phyloP scores from a whole-genome alignment of 2,113 vertebrate genomes.

The Notiomystis cincta region DNA sequence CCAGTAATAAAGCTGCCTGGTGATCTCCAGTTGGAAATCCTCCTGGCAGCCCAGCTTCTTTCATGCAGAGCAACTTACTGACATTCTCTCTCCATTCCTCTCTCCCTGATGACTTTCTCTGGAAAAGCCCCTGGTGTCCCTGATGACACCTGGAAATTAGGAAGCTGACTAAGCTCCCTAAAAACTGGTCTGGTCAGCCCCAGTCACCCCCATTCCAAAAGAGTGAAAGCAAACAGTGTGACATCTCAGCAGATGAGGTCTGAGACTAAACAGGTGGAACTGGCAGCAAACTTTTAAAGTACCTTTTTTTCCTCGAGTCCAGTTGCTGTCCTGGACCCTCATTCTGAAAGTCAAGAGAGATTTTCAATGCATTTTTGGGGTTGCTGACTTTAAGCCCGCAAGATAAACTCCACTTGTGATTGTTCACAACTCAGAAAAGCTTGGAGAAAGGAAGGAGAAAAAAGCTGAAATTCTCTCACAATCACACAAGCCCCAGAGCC shows the following conservation, averaged over 20 bases:
- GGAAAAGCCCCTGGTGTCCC: too few species aligned
- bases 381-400: neutral
- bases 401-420: neutral
- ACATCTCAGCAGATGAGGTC: neutral
- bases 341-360: neutral
- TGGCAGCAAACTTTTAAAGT: neutral
- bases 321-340: neutral
- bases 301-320: accelerated
- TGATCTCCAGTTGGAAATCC: neutral
- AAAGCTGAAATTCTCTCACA: neutral
- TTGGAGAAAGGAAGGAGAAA: neutral
- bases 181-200: neutral
- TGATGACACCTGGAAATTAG: neutral
- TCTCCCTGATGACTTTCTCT: neutral
- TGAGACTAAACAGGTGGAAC: neutral
- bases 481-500: neutral
- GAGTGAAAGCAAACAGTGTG: neutral
- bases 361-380: neutral
- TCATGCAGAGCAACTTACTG: neutral
- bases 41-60: neutral
- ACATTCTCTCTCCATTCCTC: neutral
- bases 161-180: neutral
- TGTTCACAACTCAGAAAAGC: neutral
- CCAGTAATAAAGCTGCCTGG: neutral
- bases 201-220: neutral